phyloP scores from a whole-genome alignment of 2,797 vertebrate species.

The Pempheris klunzingeri region DNA sequence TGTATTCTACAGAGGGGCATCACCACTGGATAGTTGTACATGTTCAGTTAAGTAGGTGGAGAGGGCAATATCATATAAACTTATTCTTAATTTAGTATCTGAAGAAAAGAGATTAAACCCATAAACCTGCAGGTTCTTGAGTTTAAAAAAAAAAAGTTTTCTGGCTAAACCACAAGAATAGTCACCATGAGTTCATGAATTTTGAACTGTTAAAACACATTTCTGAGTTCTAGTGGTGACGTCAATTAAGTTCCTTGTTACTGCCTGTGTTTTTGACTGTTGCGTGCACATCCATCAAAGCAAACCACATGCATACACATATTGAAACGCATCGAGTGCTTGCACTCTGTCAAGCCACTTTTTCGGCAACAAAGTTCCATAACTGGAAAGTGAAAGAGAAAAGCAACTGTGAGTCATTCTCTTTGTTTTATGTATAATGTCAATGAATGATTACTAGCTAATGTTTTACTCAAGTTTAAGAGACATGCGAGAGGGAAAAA shows the following conservation, averaged over 20 bases:
- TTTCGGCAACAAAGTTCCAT: too few relatives aligned
- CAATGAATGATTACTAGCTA: background rate
- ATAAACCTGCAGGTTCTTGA: background rate
- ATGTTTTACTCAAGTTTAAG: background rate
- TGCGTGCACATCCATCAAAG: background rate
- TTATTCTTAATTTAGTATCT: constrained; percentile 53
- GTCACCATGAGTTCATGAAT: too few relatives aligned
- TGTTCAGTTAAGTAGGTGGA: constrained; percentile 42
- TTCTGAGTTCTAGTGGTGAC: background rate
- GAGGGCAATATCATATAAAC: constrained; percentile 48
- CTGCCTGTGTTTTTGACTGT: constrained; percentile 4
- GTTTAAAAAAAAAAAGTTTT: background rate
- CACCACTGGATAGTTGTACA: constrained; percentile 18
- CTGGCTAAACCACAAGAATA: background rate
- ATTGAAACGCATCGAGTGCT: too few relatives aligned
- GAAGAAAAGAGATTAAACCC: constrained; percentile 21
- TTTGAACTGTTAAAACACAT: background rate
- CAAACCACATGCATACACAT: background rate
- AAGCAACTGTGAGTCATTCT: background rate
- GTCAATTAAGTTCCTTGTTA: background rate
- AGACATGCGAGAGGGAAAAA: background rate
- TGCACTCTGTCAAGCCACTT: background rate
- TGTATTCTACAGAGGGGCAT: constrained; percentile 15
- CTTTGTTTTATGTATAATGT: background rate
- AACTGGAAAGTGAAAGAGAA: too few relatives aligned